A percentile compares a stretch with the other conserved stretches of the same genome.
phyloP scores from a whole-genome alignment of 2,797 vertebrate species.

The Orestias chungarensis region DNA sequence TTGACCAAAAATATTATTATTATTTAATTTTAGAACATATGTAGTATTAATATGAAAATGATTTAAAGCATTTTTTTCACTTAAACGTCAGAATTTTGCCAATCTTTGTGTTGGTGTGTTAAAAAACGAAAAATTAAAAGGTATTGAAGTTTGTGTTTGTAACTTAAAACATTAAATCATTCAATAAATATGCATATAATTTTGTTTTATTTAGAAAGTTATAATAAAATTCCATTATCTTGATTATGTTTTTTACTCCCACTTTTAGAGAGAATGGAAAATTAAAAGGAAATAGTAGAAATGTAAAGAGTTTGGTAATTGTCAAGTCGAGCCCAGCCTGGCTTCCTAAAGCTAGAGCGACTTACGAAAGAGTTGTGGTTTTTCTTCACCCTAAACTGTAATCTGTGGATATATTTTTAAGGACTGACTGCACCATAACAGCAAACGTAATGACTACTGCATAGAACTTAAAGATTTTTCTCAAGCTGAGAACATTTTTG shows the following conservation, averaged over 20 bases:
- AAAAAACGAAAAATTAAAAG: not conserved
- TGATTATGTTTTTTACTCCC: slow-evolving; percentile 43
- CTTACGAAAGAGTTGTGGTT: slow-evolving; percentile 45
- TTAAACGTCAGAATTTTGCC: not conserved
- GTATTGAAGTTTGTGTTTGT: not conserved
- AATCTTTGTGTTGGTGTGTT: not conserved
- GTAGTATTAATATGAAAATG: not conserved
- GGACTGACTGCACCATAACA: slow-evolving; percentile 48
- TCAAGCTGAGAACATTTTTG: slow-evolving; percentile 37
- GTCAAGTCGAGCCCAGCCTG: slow-evolving; percentile 37
- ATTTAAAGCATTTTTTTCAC: not conserved
- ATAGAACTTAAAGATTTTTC: slow-evolving; percentile 47
- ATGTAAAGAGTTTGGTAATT: slow-evolving; percentile 50
- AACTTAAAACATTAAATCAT: not conserved
- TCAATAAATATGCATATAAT: not conserved
- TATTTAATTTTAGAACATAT: no score
- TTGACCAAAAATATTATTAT: no score
- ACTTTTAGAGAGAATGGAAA: slow-evolving; percentile 44
- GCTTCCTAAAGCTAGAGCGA: slow-evolving; percentile 43
- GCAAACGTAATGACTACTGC: slow-evolving; percentile 27
- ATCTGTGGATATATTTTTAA: slow-evolving; percentile 56
- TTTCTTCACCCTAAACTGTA: slow-evolving; percentile 45
- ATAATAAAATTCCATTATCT: not conserved
- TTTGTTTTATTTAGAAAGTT: not conserved
- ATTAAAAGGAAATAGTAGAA: slow-evolving; percentile 35